Conservation (phyloP, 2,113 vertebrate genomes). For the Anarhynchus alexandrinus region DNA sequence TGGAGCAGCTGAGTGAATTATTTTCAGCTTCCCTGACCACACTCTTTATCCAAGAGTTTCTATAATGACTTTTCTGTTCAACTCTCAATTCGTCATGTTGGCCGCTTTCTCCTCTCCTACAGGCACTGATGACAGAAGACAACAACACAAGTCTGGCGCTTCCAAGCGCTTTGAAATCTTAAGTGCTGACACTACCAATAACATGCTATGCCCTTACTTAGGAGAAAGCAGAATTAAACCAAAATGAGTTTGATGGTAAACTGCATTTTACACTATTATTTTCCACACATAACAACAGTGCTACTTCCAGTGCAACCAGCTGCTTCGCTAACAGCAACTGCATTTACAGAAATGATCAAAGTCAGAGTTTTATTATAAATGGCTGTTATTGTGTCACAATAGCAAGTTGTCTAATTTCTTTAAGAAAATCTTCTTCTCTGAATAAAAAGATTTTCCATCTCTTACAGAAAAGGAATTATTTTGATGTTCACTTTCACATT, state of each 20-base stretch:
- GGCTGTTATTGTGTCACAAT: slow-evolving; percentile 19
- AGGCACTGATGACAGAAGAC: slow-evolving; percentile 48
- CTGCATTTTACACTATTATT: slow-evolving; percentile 17
- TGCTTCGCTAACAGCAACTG: slow-evolving; percentile 24
- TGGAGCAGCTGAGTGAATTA: neutral
- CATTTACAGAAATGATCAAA: slow-evolving; percentile 29
- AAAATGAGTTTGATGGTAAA: slow-evolving; percentile 9
- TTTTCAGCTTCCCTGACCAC: slow-evolving; percentile 24
- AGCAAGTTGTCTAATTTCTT: slow-evolving; percentile 38
- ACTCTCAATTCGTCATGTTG: neutral
- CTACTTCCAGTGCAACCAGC: neutral
- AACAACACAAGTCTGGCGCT: slow-evolving; percentile 38
- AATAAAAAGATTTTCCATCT: slow-evolving; percentile 22
- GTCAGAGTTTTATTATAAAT: neutral
- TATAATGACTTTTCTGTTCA: slow-evolving; percentile 17
- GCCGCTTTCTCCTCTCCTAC: neutral
- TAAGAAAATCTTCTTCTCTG: slow-evolving; percentile 32
- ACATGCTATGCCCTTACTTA: neutral
- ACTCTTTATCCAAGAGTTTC: slow-evolving; percentile 15
- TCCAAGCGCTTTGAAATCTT: slow-evolving; percentile 11
- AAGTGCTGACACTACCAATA: slow-evolving; percentile 18
- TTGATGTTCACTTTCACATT: neutral
- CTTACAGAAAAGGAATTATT: slow-evolving; percentile 2
- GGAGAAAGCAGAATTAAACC: slow-evolving; percentile 17
- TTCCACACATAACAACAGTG: neutral